phyloP scores from a whole-genome alignment of 2,797 vertebrate species.

The Hirundo rustica region DNA sequence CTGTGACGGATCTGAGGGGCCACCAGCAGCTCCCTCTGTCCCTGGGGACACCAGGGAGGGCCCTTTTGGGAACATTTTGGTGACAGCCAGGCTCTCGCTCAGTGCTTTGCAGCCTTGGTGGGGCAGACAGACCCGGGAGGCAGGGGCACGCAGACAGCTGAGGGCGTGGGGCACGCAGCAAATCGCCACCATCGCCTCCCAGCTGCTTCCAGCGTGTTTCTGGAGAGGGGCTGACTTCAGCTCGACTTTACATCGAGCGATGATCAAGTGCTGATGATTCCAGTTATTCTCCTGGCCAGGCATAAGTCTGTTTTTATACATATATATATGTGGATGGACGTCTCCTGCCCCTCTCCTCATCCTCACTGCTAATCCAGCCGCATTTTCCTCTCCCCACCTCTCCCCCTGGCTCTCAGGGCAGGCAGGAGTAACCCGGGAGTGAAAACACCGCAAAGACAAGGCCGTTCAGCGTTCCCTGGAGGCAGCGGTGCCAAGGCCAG shows the following conservation, averaged over 20 bases:
- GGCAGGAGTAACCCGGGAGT: neutral
- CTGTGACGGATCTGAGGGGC: rapidly evolving
- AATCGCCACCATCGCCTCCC: neutral
- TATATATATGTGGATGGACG: neutral
- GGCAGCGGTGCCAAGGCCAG: constrained; percentile 18
- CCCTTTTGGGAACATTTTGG: neutral
- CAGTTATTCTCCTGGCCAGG: neutral
- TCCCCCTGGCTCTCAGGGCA: rapidly evolving
- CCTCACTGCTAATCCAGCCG: neutral
- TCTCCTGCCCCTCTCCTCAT: neutral
- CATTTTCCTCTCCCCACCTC: neutral
- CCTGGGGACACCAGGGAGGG: neutral
- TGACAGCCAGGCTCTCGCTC: rapidly evolving
- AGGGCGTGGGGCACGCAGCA: neutral
- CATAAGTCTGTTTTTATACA: neutral
- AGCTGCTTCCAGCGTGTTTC: neutral
- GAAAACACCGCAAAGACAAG: neutral
- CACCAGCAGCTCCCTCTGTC: neutral
- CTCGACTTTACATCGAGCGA: neutral
- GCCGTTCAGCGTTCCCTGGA: constrained; percentile 23
- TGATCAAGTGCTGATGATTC: neutral
- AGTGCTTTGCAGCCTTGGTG: rapidly evolving
- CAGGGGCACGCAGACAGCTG: neutral
- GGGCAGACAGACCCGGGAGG: neutral
- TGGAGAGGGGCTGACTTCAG: neutral